These are phyloP conservation scores for Sigmodon hispidus DNA, from an alignment of 2,113 vertebrate species.

Conservation along the genomic window DNA sequence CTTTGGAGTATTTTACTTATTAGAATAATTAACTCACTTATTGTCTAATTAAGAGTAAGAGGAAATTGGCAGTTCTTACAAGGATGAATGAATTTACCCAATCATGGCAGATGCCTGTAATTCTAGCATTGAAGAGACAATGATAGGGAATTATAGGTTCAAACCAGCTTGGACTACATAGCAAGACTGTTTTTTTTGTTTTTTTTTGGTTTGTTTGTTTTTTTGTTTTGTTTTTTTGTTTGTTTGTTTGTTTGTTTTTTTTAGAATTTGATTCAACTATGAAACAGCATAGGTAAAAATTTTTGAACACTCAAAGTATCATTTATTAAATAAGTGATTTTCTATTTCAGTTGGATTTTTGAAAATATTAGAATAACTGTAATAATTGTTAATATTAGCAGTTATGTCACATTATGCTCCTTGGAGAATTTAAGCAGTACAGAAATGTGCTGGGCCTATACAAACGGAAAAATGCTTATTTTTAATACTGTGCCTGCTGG, in stretches of 20 bases:
- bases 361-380: background rate
- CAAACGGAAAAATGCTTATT: background rate
- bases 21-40: background rate
- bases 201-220: no score
- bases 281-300: background rate
- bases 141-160: background rate
- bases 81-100: background rate
- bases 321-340: conserved; percentile 26
- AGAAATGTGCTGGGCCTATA: conserved; percentile 12
- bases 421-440: background rate
- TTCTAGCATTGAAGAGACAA: background rate
- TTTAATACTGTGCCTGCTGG: background rate
- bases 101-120: background rate
- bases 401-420: background rate
- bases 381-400: no score
- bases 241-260: no score
- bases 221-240: no score
- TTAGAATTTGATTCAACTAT: conserved; percentile 34
- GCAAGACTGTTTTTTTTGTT: no score
- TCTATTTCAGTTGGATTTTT: conserved; percentile 18
- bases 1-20: background rate
- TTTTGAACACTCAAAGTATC: background rate
- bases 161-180: background rate
- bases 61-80: background rate
- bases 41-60: background rate